Base-by-base conservation (phyloP, 2,113 vertebrate genomes). In the Nerophis lumbriciformis region DNA sequence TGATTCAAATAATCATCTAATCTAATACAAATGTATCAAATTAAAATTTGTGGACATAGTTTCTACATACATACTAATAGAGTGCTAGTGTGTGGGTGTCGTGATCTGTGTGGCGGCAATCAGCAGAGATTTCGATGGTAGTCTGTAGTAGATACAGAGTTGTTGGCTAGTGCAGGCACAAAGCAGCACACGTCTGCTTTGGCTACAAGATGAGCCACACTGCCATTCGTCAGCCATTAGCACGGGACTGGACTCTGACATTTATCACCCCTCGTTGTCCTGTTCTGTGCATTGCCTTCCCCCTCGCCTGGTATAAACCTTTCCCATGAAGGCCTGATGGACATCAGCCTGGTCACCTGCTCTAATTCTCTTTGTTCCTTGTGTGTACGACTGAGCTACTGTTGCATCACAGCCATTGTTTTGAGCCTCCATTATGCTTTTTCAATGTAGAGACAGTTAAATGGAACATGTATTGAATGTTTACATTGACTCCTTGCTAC, bases 221-320 rank as follows among this genome's bases (percentile, higher is more conserved):
- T 68, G 63, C 61, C 56, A 50, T 86, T 81, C 73, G 68, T 87
- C 74, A 79, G 80, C 68, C 70, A 63, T 78, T 76, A 70, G 69
- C 71, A 28, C 6, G 47, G 58, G 12, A 6, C 59, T 5, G 59
- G 35, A 47, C 53, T 74, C 13, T 83, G 80, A 76, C 66, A 71
- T 84, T 85, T 80, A 81, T 82, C 58, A 44, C 71, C 61, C 78
- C 74, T 76, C 64, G 4, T 61, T 70, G 74, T 68, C 72, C 66
- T n/a, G 49, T 78, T 78, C 12, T 12, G 16, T 37, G 53, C 62
- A 73, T 72, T 76, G 61, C 68, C 73, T 76, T 72, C 65, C 63
- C 73, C 66, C 71, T 76, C 28, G 8, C 66, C 59, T 8, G 75
- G 75, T 71, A 81, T 83, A 75, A 85, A 86, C 68, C 80, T 82